Base-by-base conservation (phyloP, 1,140 invertebrate genomes). In the Papilio machaon region DNA sequence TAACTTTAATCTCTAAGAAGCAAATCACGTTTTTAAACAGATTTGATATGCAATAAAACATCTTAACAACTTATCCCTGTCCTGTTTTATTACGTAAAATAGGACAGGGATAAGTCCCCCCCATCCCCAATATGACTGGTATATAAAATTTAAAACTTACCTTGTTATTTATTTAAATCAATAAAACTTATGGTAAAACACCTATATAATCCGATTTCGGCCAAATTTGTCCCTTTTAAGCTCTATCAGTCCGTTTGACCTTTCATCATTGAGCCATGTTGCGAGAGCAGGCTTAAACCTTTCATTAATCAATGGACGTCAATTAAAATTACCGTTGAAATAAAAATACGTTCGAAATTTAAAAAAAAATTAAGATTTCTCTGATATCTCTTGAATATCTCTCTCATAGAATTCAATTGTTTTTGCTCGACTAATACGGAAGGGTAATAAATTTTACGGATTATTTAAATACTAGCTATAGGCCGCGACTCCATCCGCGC, bases 171-270 rank as follows among this genome's bases (percentile, higher is more conserved):
- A 38, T 38, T 70, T 70, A 38, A 70, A 70, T 15, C 64, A 70
- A 70, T 35, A 17, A 38, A 17, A 70, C 64, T 70, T 70, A 70
- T 70, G 64, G 23, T 38, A 38, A 35, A 35, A 70, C 64, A 67
- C 64, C 64, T 30, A 70, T 35, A 70, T 70, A 70, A 70, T 70
- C 64, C 64, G 64, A 70, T 70, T 70, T 70, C 30, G 13, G 30
- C 13, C 6, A 30, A 70, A 38, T 35, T 70, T 30, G 64, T 70
- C 64, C 64, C 13, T 35, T 70, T 70, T 70, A 70, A 70, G 64
- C 64, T 70, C 30, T 70, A 70, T 70, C 64, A 35, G 60, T 64
- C 60, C 60, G 30, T 70, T 67, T 70, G 64, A 70, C 64, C 64
- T 70, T 38, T 23, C 60, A 64, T 35, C 23, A 15, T 3, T 70